Percentiles rank a stretch among this genome's conserved stretches.
Evolutionary conservation across 2,888 invertebrate genomes (phyloP).

Genomic region (Drosophila aldrichi): DNA sequence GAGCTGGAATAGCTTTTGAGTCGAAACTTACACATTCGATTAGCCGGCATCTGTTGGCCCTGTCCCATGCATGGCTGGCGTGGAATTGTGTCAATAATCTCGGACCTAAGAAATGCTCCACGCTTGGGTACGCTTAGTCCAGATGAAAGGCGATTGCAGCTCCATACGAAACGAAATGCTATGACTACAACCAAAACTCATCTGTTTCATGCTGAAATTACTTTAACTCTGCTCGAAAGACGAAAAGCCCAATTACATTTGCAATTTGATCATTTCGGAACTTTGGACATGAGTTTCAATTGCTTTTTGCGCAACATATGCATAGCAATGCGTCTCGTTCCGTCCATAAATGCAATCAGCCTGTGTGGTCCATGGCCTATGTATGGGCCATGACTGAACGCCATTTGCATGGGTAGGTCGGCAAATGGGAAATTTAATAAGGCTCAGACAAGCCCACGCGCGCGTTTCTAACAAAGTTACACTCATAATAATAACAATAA

Average conservation of each 20-base stretch:
- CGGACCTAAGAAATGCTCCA: neutral
- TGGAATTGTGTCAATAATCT: neutral
- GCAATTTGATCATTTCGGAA: neutral
- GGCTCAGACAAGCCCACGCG: constrained; percentile 33
- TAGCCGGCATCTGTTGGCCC: neutral
- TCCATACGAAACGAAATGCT: neutral
- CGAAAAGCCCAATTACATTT: constrained; percentile 5
- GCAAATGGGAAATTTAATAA: constrained; percentile 72
- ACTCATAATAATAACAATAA: constrained; percentile 57
- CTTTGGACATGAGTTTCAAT: constrained; percentile 1
- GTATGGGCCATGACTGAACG: constrained; percentile 37
- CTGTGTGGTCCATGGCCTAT: constrained; percentile 19
- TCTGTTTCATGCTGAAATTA: neutral
- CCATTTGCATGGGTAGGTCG: constrained; percentile 53
- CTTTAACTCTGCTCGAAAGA: neutral
- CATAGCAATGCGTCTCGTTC: neutral
- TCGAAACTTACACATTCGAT: constrained; percentile 1
- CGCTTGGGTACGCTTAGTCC: neutral
- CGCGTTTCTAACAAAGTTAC: constrained; percentile 59
- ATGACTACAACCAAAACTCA: neutral
- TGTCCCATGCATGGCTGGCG: neutral
- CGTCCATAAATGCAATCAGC: constrained; percentile 53
- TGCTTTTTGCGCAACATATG: neutral
- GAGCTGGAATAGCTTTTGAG: neutral
- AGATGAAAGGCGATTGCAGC: neutral